Conservation (phyloP, 2,888 invertebrate species). For the Metallyticus violacea region DNA sequence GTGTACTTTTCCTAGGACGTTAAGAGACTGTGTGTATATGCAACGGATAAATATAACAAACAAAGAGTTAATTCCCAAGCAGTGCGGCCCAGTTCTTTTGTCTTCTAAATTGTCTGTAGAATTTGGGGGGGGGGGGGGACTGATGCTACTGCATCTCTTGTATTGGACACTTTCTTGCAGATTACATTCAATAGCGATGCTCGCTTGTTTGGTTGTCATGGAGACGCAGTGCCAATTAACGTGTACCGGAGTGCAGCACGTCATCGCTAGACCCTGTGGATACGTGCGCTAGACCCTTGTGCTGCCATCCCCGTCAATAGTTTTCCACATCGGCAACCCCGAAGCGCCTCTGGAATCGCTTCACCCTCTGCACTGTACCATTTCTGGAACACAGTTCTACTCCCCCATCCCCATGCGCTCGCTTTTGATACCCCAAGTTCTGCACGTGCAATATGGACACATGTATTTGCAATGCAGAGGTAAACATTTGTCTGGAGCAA, state of each 20-base stretch:
- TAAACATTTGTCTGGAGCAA: too few relatives aligned
- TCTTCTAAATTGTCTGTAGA: neutral
- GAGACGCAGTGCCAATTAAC: constrained; percentile 19
- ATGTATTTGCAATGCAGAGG: neutral
- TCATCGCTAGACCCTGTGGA: neutral
- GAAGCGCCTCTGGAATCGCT: constrained; percentile 7
- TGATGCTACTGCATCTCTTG: too few relatives aligned
- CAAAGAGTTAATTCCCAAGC: neutral
- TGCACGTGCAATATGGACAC: neutral
- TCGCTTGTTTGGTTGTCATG: constrained; percentile 17
- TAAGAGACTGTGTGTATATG: neutral
- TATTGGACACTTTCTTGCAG: neutral
- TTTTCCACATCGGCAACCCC: neutral
- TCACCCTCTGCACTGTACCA: neutral
- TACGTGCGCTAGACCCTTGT: neutral
- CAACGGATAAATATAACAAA: too few relatives aligned
- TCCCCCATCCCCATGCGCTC: neutral
- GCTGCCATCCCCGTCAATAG: constrained; percentile 1
- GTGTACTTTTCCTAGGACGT: neutral
- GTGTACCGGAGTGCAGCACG: neutral
- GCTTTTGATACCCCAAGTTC: neutral
- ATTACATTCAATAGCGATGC: neutral
- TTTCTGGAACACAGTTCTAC: neutral
- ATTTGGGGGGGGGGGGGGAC: neutral
- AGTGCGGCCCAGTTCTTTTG: too few relatives aligned